Evolutionary conservation across 2,797 vertebrate genomes (phyloP), one percentile per base, ranked within the genome.

Genomic region (Acridotheres tristis): DNA sequence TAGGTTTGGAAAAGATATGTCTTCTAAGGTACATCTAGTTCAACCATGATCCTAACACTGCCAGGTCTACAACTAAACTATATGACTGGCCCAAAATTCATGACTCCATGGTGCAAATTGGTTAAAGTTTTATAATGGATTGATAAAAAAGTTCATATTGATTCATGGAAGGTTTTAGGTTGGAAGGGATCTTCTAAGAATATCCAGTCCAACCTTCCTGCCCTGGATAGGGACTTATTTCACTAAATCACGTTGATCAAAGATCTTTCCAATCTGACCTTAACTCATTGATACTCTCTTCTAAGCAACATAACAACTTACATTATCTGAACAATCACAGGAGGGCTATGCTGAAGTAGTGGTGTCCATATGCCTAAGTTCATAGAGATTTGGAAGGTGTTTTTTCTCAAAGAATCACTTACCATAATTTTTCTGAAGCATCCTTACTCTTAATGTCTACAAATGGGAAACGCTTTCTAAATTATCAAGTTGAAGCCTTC

Each of bases 31-130:
- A 34, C 7, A 23, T 32, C 9, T 11, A 61, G 6, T 32, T 34
- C 32, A 54, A 36, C 13, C 11, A 51, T 29, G 11, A 43, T 9
- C 0, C 0, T 32, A 57, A 65, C 6, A 27, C 12, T 53, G 10
- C 12, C 47, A 54, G 21, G 14, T 67, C 40, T 59, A 30, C 17
- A 51, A 22, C 14, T 48, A 48, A 74, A 22, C 11, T 55, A 25
- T 30, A 53, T 14, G 15, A 32, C 1, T 20, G 50, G 6, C n/a
- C 13, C 72, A 80, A 55, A 65, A 3, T 58, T 89, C 53, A 48
- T 34, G 4, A 68, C 9, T 51, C 12, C 47, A 3, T 34, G 16
- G 14, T 40, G 5, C 7, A 92, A 54, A 59, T 21, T 51, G 27
- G 4, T 19, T 65, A 65, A 79, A 75, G 73, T 1, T 21, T 50